phyloP scores from a whole-genome alignment of 2,113 vertebrate species.

The Piaya cayana region DNA sequence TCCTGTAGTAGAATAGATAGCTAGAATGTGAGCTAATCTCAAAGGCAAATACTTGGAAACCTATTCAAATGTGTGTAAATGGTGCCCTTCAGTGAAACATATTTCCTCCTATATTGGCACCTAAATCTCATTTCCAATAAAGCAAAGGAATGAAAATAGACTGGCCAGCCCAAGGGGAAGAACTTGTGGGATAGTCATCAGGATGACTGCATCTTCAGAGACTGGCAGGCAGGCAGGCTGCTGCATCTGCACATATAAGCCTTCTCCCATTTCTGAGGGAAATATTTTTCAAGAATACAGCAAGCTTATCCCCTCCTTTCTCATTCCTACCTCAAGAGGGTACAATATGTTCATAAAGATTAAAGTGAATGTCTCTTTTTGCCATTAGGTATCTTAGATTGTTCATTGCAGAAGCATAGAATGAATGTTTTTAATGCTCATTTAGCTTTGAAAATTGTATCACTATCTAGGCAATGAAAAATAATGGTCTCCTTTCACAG shows the following conservation, averaged over 20 bases:
- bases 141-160: not conserved
- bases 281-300: not conserved
- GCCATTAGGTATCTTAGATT: conserved; percentile 7
- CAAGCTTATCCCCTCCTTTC: not conserved
- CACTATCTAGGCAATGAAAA: conserved; percentile 50
- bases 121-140: not conserved
- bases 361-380: not conserved
- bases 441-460: conserved; percentile 59
- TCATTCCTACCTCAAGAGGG: conserved; percentile 19
- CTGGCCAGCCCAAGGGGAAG: not conserved
- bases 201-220: not conserved
- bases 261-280: not conserved
- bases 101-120: not conserved
- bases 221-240: not conserved
- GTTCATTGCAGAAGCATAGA: conserved; percentile 17
- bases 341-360: conserved; percentile 23
- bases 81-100: not conserved
- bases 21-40: not conserved
- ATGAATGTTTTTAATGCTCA: conserved; percentile 52
- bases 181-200: not conserved
- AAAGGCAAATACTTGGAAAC: not conserved
- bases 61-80: not conserved
- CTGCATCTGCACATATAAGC: not conserved
- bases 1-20: not conserved
- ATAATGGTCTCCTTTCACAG: conserved; percentile 41